A percentile compares a stretch with the other conserved stretches of the same genome.
phyloP scores from a whole-genome alignment of 2,113 vertebrate genomes.

The rabbit (Oryctolagus cuniculus) region DNA sequence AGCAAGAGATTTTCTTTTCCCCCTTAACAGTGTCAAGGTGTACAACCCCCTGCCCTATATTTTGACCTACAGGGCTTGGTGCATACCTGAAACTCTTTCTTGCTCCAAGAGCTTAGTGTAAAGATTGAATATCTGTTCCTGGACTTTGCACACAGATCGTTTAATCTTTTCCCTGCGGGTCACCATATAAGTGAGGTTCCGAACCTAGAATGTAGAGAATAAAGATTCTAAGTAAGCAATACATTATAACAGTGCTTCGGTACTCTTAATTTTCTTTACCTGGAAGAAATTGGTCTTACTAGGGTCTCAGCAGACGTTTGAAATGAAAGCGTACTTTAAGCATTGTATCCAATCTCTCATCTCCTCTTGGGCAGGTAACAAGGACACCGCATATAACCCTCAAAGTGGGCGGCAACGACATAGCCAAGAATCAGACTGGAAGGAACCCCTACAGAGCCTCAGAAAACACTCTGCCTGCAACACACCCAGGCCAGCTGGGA shows the following conservation, averaged over 20 bases:
- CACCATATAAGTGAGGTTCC: constrained; percentile 99
- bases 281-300: background rate
- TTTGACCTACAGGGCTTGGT: constrained; percentile 51
- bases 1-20: background rate
- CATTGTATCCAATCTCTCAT: background rate
- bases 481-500: background rate
- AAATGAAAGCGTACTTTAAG: constrained; percentile 47
- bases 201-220: constrained; percentile 90
- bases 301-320: background rate
- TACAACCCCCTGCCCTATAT: constrained; percentile 42
- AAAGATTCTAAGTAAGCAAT: constrained; percentile 77
- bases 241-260: constrained; percentile 4
- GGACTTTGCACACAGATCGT: constrained; percentile 95
- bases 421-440: background rate
- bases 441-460: no score
- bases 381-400: background rate
- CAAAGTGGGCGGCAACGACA: background rate
- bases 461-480: background rate
- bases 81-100: constrained; percentile 92
- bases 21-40: constrained; percentile 15
- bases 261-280: constrained; percentile 36
- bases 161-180: constrained; percentile 98
- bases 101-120: constrained; percentile 94
- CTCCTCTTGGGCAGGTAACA: background rate
- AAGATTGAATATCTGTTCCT: constrained; percentile 97